These are phyloP conservation scores for Beaufortia kweichowensis DNA, from an alignment of 2,113 vertebrate species.

Conservation along the genomic window DNA sequence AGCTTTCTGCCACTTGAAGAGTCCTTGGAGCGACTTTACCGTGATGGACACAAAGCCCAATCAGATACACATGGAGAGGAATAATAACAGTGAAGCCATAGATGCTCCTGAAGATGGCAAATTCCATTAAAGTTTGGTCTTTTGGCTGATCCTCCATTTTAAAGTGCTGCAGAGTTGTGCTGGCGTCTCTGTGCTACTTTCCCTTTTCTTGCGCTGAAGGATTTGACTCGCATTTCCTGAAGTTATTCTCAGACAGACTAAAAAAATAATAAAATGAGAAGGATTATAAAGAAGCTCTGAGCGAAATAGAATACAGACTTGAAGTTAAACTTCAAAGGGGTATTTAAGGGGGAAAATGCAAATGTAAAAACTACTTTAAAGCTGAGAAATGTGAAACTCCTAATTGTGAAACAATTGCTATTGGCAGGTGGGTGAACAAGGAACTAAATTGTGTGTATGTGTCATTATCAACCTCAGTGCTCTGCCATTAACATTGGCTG, in stretches of 20 bases:
- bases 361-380: constrained; percentile 66
- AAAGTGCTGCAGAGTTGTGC: constrained; percentile 5
- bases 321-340: constrained; percentile 67
- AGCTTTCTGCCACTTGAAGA: not conserved
- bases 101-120: not conserved
- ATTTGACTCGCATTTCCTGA: constrained; percentile 30
- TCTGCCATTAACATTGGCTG: constrained; percentile 27
- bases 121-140: constrained; percentile 10
- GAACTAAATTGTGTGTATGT: not conserved
- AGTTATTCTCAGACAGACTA: constrained; percentile 8
- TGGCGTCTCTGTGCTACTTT: not conserved
- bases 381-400: constrained; percentile 59
- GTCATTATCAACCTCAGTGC: constrained; percentile 6
- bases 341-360: constrained; percentile 34
- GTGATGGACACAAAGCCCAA: constrained; percentile 4
- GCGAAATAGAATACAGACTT: constrained; percentile 61
- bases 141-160: constrained; percentile 29
- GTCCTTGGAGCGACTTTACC: not conserved
- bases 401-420: constrained; percentile 61
- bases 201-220: not conserved
- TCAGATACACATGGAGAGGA: not conserved
- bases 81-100: not conserved
- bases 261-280: constrained; percentile 35
- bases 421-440: constrained; percentile 9
- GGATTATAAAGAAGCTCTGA: constrained; percentile 55